Evolutionary conservation across 2,113 vertebrate species (phyloP).

Genomic region (Orthonyx spaldingii): DNA sequence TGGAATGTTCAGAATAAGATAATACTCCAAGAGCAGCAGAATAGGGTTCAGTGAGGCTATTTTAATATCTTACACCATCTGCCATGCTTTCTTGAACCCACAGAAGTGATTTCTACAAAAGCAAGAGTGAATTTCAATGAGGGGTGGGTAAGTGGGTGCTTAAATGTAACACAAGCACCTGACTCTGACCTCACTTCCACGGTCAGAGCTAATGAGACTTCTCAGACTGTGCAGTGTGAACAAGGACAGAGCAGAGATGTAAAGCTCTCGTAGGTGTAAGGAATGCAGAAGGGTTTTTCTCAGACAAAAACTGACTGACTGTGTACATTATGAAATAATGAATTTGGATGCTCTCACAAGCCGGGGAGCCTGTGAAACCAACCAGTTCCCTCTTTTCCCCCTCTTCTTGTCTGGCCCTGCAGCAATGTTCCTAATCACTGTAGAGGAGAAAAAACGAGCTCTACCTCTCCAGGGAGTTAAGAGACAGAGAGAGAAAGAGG

Average conservation of each 20-base stretch:
- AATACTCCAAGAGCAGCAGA: not conserved
- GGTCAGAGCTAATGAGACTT: not conserved
- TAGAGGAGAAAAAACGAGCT: not conserved
- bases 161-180: not conserved
- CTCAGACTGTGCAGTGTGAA: not conserved
- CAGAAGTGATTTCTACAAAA: not conserved
- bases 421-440: not conserved
- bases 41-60: not conserved
- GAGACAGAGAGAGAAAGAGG: not conserved
- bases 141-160: not conserved
- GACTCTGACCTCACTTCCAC: not conserved
- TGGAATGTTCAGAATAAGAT: not conserved
- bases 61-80: not conserved
- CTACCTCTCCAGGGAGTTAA: not conserved
- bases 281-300: not conserved
- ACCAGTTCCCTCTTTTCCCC: not conserved
- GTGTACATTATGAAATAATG: not conserved
- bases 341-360: not conserved
- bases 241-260: not conserved
- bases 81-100: not conserved
- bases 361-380: not conserved
- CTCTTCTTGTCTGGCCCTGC: not conserved
- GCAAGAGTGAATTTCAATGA: not conserved
- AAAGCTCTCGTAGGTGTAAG: not conserved
- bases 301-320: not conserved